These are phyloP conservation scores for Geotrypetes seraphini DNA, from an alignment of 2,797 vertebrate genomes.

Conservation along the genomic window DNA sequence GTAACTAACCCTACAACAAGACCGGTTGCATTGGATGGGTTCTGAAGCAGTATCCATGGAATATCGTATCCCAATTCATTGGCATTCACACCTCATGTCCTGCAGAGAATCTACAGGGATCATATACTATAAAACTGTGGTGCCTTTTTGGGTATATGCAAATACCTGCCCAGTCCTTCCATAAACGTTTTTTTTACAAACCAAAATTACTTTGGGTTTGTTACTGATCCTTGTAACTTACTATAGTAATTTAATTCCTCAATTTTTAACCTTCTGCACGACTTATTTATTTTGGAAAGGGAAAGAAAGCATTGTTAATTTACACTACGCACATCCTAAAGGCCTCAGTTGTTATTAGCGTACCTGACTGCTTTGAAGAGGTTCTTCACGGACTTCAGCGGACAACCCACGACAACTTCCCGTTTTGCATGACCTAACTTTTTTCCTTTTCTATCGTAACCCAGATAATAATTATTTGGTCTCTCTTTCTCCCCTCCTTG, in stretches of 20 bases:
- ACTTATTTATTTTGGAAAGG: slow-evolving; percentile 8
- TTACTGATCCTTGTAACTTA: slow-evolving; percentile 15
- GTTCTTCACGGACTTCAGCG: slow-evolving; percentile 4
- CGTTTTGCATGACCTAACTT: slow-evolving; percentile 31
- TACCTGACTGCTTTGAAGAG: slow-evolving; percentile 24
- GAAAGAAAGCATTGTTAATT: slow-evolving; percentile 1
- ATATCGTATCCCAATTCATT: too few species aligned
- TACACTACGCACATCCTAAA: background rate
- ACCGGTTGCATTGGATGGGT: too few species aligned
- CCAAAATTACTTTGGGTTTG: slow-evolving; percentile 30
- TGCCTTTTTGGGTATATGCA: slow-evolving; percentile 68
- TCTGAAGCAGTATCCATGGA: too few species aligned
- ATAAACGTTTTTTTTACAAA: slow-evolving; percentile 24
- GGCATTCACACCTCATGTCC: background rate
- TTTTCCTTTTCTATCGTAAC: slow-evolving; percentile 15
- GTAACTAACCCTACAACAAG: too few species aligned
- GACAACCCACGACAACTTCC: slow-evolving; percentile 14
- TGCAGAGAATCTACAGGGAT: slow-evolving; percentile 8
- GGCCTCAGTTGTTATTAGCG: slow-evolving; percentile 10
- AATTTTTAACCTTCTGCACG: slow-evolving; percentile 23
- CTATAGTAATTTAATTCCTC: slow-evolving; percentile 13
- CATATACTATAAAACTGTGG: slow-evolving; percentile 69
- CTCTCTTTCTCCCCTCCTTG: too few species aligned
- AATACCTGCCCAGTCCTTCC: slow-evolving; percentile 37
- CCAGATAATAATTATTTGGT: too few species aligned